phyloP scores from a whole-genome alignment of 2,113 vertebrate genomes.

The Manacus vitellinus region DNA sequence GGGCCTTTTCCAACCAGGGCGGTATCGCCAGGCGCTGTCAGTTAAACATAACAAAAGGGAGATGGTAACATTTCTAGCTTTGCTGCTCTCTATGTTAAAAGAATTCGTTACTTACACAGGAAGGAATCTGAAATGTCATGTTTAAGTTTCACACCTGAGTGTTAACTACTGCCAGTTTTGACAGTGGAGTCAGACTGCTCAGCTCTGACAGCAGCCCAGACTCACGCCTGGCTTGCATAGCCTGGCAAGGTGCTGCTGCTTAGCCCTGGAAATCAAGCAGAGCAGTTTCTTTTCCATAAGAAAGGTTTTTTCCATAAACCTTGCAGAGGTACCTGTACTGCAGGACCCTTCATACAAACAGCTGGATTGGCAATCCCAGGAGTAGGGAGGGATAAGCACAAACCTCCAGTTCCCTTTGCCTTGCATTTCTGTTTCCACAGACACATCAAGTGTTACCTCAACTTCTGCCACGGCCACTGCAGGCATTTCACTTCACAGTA shows the following conservation, averaged over 20 bases:
- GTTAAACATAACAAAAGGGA: not conserved
- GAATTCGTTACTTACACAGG: not conserved
- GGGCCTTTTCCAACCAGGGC: not conserved
- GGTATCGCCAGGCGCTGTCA: not conserved
- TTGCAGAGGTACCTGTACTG: not conserved
- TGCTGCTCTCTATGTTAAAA: not conserved
- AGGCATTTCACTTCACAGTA: not conserved
- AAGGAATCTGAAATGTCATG: not conserved
- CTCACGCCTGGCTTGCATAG: not conserved
- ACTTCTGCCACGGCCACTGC: not conserved
- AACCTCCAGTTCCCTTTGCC: not conserved
- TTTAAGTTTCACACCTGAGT: conserved; percentile 18
- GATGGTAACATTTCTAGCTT: not conserved
- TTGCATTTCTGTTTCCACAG: not conserved
- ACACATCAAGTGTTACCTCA: not conserved
- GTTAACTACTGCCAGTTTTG: not conserved
- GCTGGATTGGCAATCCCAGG: not conserved
- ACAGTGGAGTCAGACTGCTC: not conserved
- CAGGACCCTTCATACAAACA: accelerated
- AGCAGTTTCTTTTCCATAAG: not conserved
- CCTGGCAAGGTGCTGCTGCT: not conserved
- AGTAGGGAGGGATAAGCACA: not conserved
- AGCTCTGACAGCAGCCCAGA: not conserved
- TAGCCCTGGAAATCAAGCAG: not conserved
- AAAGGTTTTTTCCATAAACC: not conserved